Evolutionary conservation across 2,113 vertebrate genomes (phyloP), one percentile per base, ranked within the genome.

Genomic region (Diadophis punctatus): DNA sequence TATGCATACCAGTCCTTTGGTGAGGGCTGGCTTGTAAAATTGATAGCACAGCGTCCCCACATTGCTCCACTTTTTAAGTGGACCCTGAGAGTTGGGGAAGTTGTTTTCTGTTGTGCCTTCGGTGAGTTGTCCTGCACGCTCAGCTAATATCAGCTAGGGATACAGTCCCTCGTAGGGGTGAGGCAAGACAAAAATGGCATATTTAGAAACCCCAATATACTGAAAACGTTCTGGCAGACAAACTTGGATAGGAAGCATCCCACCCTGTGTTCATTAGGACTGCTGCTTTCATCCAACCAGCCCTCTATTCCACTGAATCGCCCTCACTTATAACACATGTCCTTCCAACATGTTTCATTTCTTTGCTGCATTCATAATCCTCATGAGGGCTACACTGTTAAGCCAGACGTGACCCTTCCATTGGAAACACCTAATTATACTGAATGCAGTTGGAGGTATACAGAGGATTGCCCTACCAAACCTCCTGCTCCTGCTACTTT

Each of bases 181-280:
- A n/a, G 25, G 3, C 89, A 68, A 49, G 74, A 86, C 74, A 91
- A 52, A 53, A 55, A n/a, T 53, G 18, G 74, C 74, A 20, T 91
- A 80, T 56, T 91, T 91, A 16, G 51, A 86, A 20, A 43, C 34
- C 90, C 53, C 74, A 56, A 20, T 49, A 18, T 22, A 22, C 89
- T n/a, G n/a, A 49, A 74, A 34, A n/a, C 2, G 49, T 68, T 25
- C n/a, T 80, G 89, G 89, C 63, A 90, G 48, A 18, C 5, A 16
- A 46, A 12, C 20, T 16, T 91, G 90, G 90, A 60, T 56, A 86
- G 90, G 90, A 87, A 91, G 53, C 11, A 11, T 9, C 84, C 63
- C 48, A 39, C 20, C 39, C 39, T 25, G 89, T 25, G 8, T 23
- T 85, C 84, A 34, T 58, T 7, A 58, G 27, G 89, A 22, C 53